Conservation (phyloP, 2,888 invertebrate species). For the Amblyjoppa proteus region DNA sequence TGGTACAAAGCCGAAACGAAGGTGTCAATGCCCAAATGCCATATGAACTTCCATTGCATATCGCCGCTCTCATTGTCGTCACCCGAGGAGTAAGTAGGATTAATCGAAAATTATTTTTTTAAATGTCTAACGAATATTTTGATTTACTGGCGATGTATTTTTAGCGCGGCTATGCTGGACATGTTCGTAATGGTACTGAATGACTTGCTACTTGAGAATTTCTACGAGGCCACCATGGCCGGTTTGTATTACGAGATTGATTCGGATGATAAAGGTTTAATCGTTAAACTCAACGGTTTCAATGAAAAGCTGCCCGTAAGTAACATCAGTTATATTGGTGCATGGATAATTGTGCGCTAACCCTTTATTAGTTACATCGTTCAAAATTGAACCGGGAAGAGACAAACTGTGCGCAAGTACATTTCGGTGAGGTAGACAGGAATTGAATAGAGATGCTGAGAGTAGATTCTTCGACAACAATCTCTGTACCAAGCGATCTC, state of each 20-base stretch:
- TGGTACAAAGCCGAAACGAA: conserved; percentile 90
- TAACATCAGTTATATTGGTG: conserved; percentile 59
- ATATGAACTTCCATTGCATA: conserved; percentile 90
- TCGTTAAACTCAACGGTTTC: conserved; percentile 89
- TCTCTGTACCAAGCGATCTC: too few relatives aligned
- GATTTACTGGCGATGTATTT: conserved; percentile 68
- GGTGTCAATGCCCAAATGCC: conserved; percentile 92
- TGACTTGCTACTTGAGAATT: conserved; percentile 88
- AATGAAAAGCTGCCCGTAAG: conserved; percentile 90
- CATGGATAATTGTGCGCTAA: too few relatives aligned
- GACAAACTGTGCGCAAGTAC: too few relatives aligned
- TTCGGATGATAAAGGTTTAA: conserved; percentile 89
- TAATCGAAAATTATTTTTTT: too few relatives aligned
- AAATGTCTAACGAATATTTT: not conserved
- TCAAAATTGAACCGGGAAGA: too few relatives aligned
- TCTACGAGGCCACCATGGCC: conserved; percentile 90
- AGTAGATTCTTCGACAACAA: too few relatives aligned
- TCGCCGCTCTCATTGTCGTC: conserved; percentile 89
- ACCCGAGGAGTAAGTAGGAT: conserved; percentile 87
- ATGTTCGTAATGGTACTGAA: conserved; percentile 87
- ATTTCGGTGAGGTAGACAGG: too few relatives aligned
- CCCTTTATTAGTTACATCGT: too few relatives aligned
- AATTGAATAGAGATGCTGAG: too few relatives aligned
- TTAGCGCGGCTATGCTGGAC: conserved; percentile 87
- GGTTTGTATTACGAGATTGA: conserved; percentile 88